Evolutionary conservation across 2,888 invertebrate genomes (phyloP).

Genomic region (Lymantria monacha): DNA sequence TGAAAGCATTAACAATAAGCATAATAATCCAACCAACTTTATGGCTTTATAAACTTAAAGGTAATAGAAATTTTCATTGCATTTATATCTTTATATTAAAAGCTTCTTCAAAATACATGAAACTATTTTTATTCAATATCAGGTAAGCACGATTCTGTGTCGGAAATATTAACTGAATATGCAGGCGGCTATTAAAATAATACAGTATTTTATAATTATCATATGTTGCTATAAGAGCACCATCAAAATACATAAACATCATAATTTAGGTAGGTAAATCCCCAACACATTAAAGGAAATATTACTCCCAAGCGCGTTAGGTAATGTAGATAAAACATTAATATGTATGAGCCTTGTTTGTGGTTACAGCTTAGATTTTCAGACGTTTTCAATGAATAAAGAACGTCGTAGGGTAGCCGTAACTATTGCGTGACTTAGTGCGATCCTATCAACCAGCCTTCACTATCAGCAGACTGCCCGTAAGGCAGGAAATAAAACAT

Average conservation of each 20-base stretch:
- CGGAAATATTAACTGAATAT: neutral
- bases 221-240: neutral
- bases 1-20: too few species aligned
- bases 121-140: neutral
- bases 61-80: too few species aligned
- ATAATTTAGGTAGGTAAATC: constrained; percentile 51
- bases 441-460: constrained; percentile 55
- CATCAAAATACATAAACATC: constrained; percentile 23
- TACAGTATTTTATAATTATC: neutral
- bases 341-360: constrained; percentile 78
- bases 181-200: neutral
- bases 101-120: neutral
- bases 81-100: neutral
- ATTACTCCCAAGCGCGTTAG: constrained; percentile 56
- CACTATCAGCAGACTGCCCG: constrained; percentile 55
- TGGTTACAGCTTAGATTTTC: constrained; percentile 67
- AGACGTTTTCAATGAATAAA: constrained; percentile 68
- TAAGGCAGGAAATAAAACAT: constrained; percentile 65
- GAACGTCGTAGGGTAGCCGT: constrained; percentile 34
- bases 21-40: too few species aligned
- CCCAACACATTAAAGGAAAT: constrained; percentile 66
- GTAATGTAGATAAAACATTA: constrained; percentile 74
- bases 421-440: constrained; percentile 54
- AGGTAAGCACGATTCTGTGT: neutral
- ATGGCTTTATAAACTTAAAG: too few species aligned